Conservation (phyloP, 2,888 invertebrate species). For the Pegoplata infirma region DNA sequence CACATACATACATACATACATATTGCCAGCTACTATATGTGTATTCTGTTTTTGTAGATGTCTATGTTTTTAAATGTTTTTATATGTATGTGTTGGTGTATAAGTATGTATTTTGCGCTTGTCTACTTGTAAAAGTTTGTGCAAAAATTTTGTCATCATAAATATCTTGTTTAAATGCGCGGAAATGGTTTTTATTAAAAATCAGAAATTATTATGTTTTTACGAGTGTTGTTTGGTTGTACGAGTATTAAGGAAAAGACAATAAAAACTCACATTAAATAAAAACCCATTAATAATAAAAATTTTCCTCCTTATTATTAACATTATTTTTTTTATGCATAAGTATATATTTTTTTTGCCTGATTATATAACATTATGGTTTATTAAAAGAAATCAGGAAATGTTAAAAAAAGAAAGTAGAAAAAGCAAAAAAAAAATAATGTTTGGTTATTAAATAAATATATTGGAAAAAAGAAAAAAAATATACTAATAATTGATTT, state of each 20-base stretch:
- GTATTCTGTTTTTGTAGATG: background rate
- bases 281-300: constrained; percentile 52
- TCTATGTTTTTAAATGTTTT: background rate
- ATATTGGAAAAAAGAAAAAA: background rate
- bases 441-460: constrained; percentile 7
- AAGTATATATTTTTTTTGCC: background rate
- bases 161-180: constrained; percentile 54
- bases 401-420: background rate
- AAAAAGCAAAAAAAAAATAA: background rate
- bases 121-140: background rate
- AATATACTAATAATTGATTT: constrained; percentile 5
- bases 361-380: background rate
- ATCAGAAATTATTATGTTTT: constrained; percentile 40
- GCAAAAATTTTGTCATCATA: constrained; percentile 40
- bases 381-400: background rate
- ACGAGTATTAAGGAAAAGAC: constrained; percentile 32
- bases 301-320: background rate
- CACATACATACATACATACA: background rate
- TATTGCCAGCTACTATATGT: background rate
- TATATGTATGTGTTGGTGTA: background rate
- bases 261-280: constrained; percentile 39
- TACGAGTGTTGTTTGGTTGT: constrained; percentile 19
- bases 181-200: constrained; percentile 46
- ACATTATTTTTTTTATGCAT: too few species aligned
- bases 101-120: background rate